A percentile compares a stretch with the other conserved stretches of the same genome.
These are phyloP conservation scores for Trichoplusia ni DNA, from an alignment of 1,140 invertebrate species.

Conservation along the genomic window DNA sequence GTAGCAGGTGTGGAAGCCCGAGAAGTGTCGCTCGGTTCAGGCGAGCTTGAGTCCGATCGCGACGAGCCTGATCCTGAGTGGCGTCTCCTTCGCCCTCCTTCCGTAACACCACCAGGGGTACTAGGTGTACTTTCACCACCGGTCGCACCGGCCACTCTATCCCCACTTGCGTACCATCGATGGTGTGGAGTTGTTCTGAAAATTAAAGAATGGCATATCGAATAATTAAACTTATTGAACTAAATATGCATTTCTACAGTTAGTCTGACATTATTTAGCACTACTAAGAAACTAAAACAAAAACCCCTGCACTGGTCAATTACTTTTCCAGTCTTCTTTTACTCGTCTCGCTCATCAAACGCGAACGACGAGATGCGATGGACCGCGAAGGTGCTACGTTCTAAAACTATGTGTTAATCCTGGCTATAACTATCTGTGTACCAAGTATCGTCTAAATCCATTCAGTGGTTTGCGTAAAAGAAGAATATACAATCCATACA, in stretches of 20 bases:
- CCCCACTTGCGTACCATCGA: conserved; percentile 65
- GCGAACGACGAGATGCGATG: too few species aligned
- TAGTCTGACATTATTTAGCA: too few species aligned
- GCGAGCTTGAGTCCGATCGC: conserved; percentile 68
- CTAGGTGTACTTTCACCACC: conserved; percentile 71
- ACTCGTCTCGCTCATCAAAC: too few species aligned
- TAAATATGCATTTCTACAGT: too few species aligned
- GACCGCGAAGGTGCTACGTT: too few species aligned
- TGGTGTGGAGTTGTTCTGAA: conserved; percentile 67
- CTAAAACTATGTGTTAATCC: too few species aligned
- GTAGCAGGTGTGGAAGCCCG: conserved; percentile 68
- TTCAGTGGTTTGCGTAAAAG: background rate
- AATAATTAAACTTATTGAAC: background rate
- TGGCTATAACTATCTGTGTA: too few species aligned
- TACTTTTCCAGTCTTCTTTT: too few species aligned
- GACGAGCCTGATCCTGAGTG: conserved; percentile 68
- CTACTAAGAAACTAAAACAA: background rate
- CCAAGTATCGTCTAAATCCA: too few species aligned
- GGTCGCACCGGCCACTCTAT: conserved; percentile 44
- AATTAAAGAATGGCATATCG: conserved; percentile 26
- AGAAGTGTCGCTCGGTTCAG: conserved; percentile 71
- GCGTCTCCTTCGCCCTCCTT: conserved; percentile 57
- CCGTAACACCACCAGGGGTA: conserved; percentile 65
- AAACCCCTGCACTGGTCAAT: too few species aligned
- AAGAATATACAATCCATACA: too few species aligned